Conservation (phyloP, 2,888 invertebrate species). For the Aporophyla nigra region DNA sequence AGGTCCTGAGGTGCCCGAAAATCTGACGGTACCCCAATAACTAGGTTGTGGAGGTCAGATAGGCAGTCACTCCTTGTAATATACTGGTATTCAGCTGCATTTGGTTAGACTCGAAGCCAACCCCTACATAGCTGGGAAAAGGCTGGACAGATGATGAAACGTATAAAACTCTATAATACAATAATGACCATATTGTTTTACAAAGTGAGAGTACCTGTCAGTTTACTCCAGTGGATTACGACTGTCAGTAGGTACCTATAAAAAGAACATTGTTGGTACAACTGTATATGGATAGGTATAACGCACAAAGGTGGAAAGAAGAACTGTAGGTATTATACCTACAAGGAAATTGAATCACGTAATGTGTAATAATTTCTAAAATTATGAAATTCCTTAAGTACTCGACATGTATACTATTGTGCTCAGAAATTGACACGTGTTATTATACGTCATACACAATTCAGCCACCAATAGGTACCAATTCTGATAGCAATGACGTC, state of each 20-base stretch:
- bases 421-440: slow-evolving; percentile 21
- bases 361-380: not conserved
- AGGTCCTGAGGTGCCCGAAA: no score
- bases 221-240: not conserved
- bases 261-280: no score
- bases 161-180: not conserved
- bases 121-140: no score
- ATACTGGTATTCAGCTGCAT: no score
- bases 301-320: not conserved
- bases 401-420: not conserved
- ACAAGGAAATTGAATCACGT: not conserved
- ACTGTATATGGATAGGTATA: not conserved
- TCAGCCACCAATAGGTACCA: slow-evolving; percentile 15
- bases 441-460: slow-evolving; percentile 1
- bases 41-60: no score
- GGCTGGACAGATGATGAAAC: no score
- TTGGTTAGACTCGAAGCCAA: no score
- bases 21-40: no score
- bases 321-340: not conserved
- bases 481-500: slow-evolving; percentile 13
- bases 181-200: not conserved
- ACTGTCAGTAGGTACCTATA: not conserved
- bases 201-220: not conserved
- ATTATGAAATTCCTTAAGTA: not conserved
- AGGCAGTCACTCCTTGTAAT: no score